Percentiles rank a stretch among this genome's conserved stretches.
These are phyloP conservation scores for Leptarthrus brevirostris DNA, from an alignment of 2,888 invertebrate species.

Conservation along the genomic window DNA sequence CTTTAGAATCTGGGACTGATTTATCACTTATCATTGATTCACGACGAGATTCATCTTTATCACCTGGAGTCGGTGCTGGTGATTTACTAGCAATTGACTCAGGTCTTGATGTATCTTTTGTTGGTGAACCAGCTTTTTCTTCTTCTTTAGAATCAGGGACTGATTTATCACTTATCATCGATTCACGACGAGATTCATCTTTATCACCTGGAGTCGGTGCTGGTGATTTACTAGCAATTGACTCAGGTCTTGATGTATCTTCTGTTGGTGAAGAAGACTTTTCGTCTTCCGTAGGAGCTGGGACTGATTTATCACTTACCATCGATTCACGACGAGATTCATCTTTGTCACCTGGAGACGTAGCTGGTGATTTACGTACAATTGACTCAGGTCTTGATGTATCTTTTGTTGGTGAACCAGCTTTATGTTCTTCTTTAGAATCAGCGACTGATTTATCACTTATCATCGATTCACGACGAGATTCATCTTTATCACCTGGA, in stretches of 20 bases:
- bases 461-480: slow-evolving; percentile 49
- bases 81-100: slow-evolving; percentile 51
- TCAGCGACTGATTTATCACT: slow-evolving; percentile 7
- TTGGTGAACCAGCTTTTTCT: slow-evolving; percentile 51
- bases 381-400: background rate
- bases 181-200: slow-evolving; percentile 49
- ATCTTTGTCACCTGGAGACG: slow-evolving; percentile 47
- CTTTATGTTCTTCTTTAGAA: background rate
- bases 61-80: slow-evolving; percentile 40
- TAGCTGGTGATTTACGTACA: slow-evolving; percentile 52
- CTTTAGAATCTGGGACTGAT: slow-evolving; percentile 35
- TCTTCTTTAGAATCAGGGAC: slow-evolving; percentile 2
- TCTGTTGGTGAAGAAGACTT: background rate
- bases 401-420: slow-evolving; percentile 38
- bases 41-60: slow-evolving; percentile 19
- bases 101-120: slow-evolving; percentile 31
- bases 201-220: slow-evolving; percentile 55
- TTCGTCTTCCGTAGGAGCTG: background rate
- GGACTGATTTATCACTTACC: slow-evolving; percentile 43
- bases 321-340: slow-evolving; percentile 25
- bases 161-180: slow-evolving; percentile 50
- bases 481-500: background rate
- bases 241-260: slow-evolving; percentile 43
- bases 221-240: slow-evolving; percentile 57
- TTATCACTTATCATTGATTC: slow-evolving; percentile 49